Base-by-base conservation (phyloP, 2,797 vertebrate genomes). In the Pseudochromis fuscus region DNA sequence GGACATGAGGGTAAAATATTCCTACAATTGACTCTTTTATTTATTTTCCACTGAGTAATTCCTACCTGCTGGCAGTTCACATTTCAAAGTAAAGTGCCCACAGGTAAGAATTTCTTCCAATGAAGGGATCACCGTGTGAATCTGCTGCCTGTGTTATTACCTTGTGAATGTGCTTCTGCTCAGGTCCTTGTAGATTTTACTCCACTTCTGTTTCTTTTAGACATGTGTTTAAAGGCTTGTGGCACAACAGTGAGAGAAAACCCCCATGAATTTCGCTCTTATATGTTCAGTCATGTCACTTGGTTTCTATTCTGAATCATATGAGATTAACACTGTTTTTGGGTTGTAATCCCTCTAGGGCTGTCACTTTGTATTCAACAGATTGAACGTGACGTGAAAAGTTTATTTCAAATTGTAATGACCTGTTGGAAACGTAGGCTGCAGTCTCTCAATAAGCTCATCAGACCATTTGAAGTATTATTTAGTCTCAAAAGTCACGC, bases 1-100 rank as follows among this genome's bases (percentile, higher is more conserved):
- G 95, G 95, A 81, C 95, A 97, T 66, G 97, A 98, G 1, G 96
- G 98, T 91, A 59, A 50, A 65, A 65, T 30, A 63, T 28, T 65
- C 11, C 25, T 12, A 31, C 53, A 44, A n/a, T 33, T 12, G 16
- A 37, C 33, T 8, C 27, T 53, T 21, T 52, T 61, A 31, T 44
- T 19, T 49, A 42, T 52, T 50, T 73, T 53, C 23, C 13, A 18
- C 33, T 4, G 4, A 63, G n/a, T 72, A 25, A 18, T 57, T 48
- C 33, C 42, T 45, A 69, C 40, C 75, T 72, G 45, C 33, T 28
- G 50, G 42, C 23, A 9, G 15, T 63, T 78, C 13, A 27, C 23
- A 23, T 33, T 53, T 9, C 21, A 59, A 0, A 12, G 0, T 38
- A 35, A 64, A 33, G 53, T 42, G 19, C 46, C 49, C 1, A 16